Percentiles rank a stretch among this genome's conserved stretches.
Evolutionary conservation across 2,113 vertebrate species (phyloP).

Genomic region (Cyprinodon brontotheroides): DNA sequence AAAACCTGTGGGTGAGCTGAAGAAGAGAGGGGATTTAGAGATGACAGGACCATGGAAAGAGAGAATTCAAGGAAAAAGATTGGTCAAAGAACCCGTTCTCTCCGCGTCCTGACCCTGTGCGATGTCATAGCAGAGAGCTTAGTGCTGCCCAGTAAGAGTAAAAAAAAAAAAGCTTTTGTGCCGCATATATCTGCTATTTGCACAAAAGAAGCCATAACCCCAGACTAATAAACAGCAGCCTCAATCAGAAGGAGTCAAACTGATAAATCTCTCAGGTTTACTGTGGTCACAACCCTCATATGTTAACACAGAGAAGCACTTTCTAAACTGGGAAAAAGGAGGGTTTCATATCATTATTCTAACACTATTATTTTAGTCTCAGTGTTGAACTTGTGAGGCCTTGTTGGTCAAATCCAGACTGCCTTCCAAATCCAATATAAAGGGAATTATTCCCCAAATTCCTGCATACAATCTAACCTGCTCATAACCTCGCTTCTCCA

Average conservation of each 20-base stretch:
- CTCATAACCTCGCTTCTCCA: constrained; percentile 72
- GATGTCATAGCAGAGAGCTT: neutral
- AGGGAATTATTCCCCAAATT: constrained; percentile 79
- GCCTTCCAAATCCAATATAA: constrained; percentile 78
- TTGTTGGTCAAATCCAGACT: constrained; percentile 57
- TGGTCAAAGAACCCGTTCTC: too few relatives aligned
- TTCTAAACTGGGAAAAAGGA: constrained; percentile 10
- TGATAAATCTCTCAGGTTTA: neutral
- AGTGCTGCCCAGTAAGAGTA: neutral
- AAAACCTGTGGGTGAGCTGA: neutral
- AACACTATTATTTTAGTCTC: constrained; percentile 5
- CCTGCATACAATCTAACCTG: constrained; percentile 77
- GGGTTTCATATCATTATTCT: constrained; percentile 27
- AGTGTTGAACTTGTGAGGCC: constrained; percentile 46
- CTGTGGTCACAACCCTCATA: constrained; percentile 13
- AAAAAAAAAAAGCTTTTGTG: neutral
- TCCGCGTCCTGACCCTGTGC: too few relatives aligned
- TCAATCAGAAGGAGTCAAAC: neutral
- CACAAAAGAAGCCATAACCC: neutral
- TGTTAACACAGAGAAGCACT: constrained; percentile 3
- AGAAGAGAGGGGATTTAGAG: neutral
- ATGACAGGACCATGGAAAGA: neutral
- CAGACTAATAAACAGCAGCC: neutral
- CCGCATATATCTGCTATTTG: neutral
- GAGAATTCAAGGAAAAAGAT: too few relatives aligned